A percentile compares a stretch with the other conserved stretches of the same genome.
Conservation (phyloP, 2,888 invertebrate species). For the Argyresthia albistria region DNA sequence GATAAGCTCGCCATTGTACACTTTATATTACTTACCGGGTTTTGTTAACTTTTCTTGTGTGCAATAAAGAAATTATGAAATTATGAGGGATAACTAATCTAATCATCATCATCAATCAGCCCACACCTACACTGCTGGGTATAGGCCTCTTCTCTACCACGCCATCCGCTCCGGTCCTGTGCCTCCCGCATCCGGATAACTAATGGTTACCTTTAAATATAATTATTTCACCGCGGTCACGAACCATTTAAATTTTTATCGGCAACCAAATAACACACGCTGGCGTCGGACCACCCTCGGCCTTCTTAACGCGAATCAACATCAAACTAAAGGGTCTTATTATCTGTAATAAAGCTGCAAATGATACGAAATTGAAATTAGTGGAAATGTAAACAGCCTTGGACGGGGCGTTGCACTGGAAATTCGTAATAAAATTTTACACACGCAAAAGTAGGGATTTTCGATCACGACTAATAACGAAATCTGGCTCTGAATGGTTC, state of each 20-base stretch:
- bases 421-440: slow-evolving; percentile 61
- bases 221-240: background rate
- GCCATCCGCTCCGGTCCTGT: no score
- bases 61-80: no score
- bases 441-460: slow-evolving; percentile 24
- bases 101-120: no score
- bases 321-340: slow-evolving; percentile 1
- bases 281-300: background rate
- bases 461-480: slow-evolving; percentile 11
- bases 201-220: background rate
- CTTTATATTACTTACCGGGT: no score
- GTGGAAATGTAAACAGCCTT: background rate
- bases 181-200: no score
- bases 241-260: background rate
- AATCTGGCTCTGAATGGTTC: slow-evolving; percentile 3
- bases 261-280: background rate
- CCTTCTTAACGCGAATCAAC: background rate
- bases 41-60: no score
- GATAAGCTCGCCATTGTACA: no score
- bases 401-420: slow-evolving; percentile 25
- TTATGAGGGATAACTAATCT: no score
- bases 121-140: no score
- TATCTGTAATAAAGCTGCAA: background rate
- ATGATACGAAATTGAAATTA: background rate
- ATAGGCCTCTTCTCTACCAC: no score